Evolutionary conservation across 1,140 invertebrate genomes (phyloP).

Genomic region (Pomacea maculata): DNA sequence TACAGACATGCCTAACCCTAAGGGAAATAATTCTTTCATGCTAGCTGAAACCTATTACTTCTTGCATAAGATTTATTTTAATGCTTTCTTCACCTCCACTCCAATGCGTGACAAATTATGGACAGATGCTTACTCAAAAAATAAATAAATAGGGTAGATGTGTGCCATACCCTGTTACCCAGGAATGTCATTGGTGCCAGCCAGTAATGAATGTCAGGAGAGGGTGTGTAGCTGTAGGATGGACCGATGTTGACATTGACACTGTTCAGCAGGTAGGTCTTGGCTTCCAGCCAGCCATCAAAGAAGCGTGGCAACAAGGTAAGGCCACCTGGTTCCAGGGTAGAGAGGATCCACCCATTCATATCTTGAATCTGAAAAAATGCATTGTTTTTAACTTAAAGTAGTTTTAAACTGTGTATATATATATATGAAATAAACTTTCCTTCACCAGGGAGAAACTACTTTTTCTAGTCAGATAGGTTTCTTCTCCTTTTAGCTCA

Average conservation of each 20-base stretch:
- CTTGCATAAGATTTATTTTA: too few species aligned
- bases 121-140: too few species aligned
- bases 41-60: too few species aligned
- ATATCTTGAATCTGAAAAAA: constrained; percentile 65
- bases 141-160: background rate
- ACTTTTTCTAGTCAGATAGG: too few species aligned
- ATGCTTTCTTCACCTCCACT: too few species aligned
- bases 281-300: constrained; percentile 47
- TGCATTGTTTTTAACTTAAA: background rate
- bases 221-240: constrained; percentile 16
- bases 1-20: background rate
- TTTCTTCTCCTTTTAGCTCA: too few species aligned
- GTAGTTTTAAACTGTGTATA: too few species aligned
- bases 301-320: constrained; percentile 41
- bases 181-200: constrained; percentile 76
- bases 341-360: constrained; percentile 51
- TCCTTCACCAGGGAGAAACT: too few species aligned
- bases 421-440: too few species aligned
- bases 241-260: constrained; percentile 10
- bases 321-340: constrained; percentile 49
- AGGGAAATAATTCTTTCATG: background rate
- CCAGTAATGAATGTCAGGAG: constrained; percentile 82
- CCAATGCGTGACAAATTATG: too few species aligned
- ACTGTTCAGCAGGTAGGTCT: constrained; percentile 43
- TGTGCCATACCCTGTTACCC: constrained; percentile 66